A percentile compares a stretch with the other conserved stretches of the same genome.
These are phyloP conservation scores for Drosophila borealis DNA, from an alignment of 2,888 invertebrate species.

Conservation along the genomic window DNA sequence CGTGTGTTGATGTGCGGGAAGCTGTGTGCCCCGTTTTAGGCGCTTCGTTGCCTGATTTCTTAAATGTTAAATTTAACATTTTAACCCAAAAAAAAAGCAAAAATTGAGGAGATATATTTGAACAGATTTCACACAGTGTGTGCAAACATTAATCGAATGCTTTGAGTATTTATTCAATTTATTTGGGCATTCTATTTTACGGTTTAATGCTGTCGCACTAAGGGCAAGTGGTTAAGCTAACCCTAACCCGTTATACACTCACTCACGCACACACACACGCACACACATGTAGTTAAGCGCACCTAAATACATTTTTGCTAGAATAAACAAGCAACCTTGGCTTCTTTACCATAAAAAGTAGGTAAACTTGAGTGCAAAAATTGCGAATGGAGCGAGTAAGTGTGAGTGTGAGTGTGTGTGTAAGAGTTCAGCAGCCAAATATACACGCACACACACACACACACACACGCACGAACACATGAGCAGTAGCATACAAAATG, in stretches of 20 bases:
- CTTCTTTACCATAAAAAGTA: conserved; percentile 81
- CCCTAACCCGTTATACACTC: conserved; percentile 38
- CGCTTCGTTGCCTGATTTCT: conserved; percentile 11
- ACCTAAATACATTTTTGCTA: conserved; percentile 82
- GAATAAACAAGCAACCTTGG: conserved; percentile 82
- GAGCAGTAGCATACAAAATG: conserved; percentile 46
- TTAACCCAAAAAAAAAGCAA: background rate
- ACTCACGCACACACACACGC: conserved; percentile 3
- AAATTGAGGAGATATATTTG: background rate
- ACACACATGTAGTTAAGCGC: conserved; percentile 70
- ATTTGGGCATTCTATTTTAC: conserved; percentile 42
- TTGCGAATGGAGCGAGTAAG: conserved; percentile 58
- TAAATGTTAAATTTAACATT: too few species aligned
- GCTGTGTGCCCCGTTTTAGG: conserved; percentile 30
- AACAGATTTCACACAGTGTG: conserved; percentile 8
- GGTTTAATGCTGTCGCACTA: conserved; percentile 22
- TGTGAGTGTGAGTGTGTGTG: conserved; percentile 30
- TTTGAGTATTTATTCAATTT: conserved; percentile 60
- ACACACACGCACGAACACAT: conserved; percentile 24
- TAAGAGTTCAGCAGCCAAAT: conserved; percentile 42
- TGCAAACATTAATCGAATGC: conserved; percentile 14
- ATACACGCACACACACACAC: conserved; percentile 19
- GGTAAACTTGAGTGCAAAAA: conserved; percentile 81
- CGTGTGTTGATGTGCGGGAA: conserved; percentile 20
- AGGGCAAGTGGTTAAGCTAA: conserved; percentile 37